These are phyloP conservation scores for Diploptera punctata DNA, from an alignment of 2,888 invertebrate species.

Conservation along the genomic window DNA sequence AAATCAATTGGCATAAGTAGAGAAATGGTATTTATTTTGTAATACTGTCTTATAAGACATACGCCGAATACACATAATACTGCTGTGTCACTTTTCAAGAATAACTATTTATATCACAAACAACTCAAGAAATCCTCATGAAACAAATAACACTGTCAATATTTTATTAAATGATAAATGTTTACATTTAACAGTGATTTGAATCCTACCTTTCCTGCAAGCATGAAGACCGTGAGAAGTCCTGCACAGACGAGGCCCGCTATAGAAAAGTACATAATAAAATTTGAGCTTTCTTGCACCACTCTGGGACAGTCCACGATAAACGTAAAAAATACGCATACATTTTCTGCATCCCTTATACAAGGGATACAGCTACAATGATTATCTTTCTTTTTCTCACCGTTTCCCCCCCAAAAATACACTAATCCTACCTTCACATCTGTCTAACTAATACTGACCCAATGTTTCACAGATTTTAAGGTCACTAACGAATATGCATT, in stretches of 20 bases:
- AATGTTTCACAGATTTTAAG: not conserved
- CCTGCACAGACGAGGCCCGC: not conserved
- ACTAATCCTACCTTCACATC: no score
- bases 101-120: no score
- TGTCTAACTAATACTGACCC: not conserved
- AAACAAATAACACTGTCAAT: no score
- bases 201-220: conserved; percentile 17
- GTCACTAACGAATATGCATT: not conserved
- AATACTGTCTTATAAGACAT: no score
- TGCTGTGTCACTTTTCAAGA: no score
- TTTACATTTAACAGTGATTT: not conserved
- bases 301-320: conserved; percentile 1
- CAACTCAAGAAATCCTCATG: no score
- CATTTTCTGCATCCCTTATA: conserved; percentile 1
- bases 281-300: not conserved
- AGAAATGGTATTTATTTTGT: no score
- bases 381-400: not conserved
- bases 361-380: not conserved
- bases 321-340: not conserved
- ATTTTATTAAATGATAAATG: not conserved
- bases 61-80: no score
- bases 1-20: no score
- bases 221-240: conserved; percentile 12
- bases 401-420: not conserved
- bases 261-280: conserved; percentile 23